Evolutionary conservation across 2,797 vertebrate species (phyloP).

Genomic region (Halcyon leucocephala): DNA sequence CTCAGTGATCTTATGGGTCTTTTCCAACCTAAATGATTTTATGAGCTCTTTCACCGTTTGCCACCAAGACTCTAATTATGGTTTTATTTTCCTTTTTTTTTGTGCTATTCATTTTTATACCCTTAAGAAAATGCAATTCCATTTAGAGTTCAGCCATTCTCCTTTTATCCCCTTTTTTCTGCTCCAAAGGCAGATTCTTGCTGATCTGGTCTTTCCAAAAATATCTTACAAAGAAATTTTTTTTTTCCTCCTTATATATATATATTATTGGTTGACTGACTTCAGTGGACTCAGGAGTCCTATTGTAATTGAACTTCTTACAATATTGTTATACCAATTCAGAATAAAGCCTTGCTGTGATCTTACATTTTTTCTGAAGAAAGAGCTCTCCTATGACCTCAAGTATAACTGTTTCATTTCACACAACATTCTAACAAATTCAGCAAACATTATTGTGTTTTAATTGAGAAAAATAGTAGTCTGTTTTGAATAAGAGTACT

Average conservation of each 20-base stretch:
- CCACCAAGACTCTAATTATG: not conserved
- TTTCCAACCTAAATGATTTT: not conserved
- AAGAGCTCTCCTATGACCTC: not conserved
- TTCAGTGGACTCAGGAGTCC: not conserved
- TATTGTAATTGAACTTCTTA: not conserved
- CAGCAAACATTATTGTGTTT: not conserved
- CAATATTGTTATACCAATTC: not conserved
- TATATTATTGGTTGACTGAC: not conserved
- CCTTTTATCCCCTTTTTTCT: not conserved
- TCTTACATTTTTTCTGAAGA: not conserved
- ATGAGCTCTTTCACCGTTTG: not conserved
- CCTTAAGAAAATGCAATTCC: not conserved
- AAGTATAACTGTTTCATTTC: not conserved
- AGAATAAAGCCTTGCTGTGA: not conserved
- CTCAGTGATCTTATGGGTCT: not conserved
- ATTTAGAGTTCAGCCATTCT: not conserved
- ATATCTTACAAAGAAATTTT: not conserved
- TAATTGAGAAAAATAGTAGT: constrained; percentile 35
- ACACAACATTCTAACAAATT: not conserved
- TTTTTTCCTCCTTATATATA: not conserved
- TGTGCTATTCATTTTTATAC: not conserved
- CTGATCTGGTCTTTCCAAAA: not conserved
- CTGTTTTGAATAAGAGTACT: constrained; percentile 1
- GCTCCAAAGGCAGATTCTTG: not conserved
- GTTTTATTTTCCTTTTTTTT: not conserved